phyloP scores from a whole-genome alignment of 2,888 invertebrate genomes.

The Galeopsomyia nigrocyanea region DNA sequence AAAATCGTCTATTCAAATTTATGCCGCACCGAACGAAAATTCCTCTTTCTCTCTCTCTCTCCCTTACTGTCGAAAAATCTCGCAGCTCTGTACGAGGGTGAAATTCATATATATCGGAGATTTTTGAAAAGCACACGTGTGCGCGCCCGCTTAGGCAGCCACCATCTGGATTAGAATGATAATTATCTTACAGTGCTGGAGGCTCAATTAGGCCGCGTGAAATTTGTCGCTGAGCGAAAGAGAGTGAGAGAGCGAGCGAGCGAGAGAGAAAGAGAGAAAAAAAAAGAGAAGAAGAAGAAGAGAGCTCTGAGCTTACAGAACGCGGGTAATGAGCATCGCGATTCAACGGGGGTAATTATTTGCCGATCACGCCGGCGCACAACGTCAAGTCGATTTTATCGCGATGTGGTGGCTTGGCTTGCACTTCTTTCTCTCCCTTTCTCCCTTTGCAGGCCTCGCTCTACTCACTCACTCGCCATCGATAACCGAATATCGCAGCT shows the following conservation, averaged over 20 bases:
- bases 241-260: background rate
- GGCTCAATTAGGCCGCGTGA: conserved; percentile 46
- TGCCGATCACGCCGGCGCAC: conserved; percentile 26
- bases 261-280: background rate
- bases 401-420: conserved; percentile 15
- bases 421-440: too few relatives aligned
- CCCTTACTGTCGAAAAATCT: background rate
- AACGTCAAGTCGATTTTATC: conserved; percentile 54
- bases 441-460: too few relatives aligned
- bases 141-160: background rate
- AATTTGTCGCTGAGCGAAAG: conserved; percentile 8
- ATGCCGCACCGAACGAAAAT: conserved; percentile 49
- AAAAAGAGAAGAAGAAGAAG: too few relatives aligned
- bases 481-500: conserved; percentile 53
- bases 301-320: too few relatives aligned
- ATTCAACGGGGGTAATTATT: conserved; percentile 42
- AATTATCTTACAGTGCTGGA: too few relatives aligned
- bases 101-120: background rate
- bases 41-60: background rate
- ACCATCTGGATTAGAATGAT: background rate
- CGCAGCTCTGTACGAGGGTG: too few relatives aligned
- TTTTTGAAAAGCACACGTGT: background rate
- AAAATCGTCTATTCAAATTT: conserved; percentile 62
- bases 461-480: conserved; percentile 48
- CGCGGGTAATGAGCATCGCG: too few relatives aligned